Conservation (phyloP, 2,113 vertebrate genomes). For the Phaetusa simplex region DNA sequence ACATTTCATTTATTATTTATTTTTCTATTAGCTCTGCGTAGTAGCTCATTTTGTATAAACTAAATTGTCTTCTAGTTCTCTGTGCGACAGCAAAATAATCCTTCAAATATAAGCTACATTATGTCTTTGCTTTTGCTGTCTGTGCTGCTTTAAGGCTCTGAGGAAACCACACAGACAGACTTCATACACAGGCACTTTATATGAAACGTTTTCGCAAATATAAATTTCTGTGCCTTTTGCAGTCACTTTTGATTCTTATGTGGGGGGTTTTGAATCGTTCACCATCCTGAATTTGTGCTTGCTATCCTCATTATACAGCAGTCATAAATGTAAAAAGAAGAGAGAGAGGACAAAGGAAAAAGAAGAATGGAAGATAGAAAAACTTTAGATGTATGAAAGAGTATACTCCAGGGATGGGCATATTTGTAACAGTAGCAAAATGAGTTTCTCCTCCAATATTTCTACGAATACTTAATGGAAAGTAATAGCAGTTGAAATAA, state of each 20-base stretch:
- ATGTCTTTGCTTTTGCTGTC: neutral
- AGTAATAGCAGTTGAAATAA: neutral
- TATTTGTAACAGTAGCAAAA: neutral
- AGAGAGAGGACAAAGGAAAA: neutral
- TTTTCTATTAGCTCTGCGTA: neutral
- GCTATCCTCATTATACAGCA: neutral
- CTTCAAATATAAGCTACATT: neutral
- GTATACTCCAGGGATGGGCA: neutral
- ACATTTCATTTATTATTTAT: constrained; percentile 38
- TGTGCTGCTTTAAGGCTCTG: neutral
- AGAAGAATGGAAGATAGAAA: neutral
- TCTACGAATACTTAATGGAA: neutral
- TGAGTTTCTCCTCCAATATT: neutral
- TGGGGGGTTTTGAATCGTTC: neutral
- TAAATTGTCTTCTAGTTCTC: neutral
- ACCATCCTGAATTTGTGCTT: neutral
- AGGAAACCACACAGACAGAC: neutral
- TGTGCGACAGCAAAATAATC: neutral
- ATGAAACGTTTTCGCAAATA: neutral
- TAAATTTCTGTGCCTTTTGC: neutral
- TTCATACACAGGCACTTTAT: neutral
- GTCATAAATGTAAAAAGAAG: neutral
- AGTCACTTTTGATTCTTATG: neutral
- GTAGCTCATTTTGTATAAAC: neutral
- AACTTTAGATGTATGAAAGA: neutral